Percentiles rank a stretch among this genome's conserved stretches.
Evolutionary conservation across 1,140 invertebrate genomes (phyloP).

Genomic region (Anastatus disparis): DNA sequence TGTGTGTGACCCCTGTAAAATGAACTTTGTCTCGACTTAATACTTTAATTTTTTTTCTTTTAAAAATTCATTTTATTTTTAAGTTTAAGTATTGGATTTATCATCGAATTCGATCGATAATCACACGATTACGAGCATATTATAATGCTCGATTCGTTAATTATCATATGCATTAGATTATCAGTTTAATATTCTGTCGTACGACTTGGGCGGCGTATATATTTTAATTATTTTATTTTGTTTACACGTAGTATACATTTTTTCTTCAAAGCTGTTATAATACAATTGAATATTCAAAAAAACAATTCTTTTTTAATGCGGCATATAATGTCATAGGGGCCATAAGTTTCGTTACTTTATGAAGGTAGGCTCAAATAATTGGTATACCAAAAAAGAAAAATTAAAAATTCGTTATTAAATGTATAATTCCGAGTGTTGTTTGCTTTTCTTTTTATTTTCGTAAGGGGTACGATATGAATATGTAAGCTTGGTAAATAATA

Average conservation of each 20-base stretch:
- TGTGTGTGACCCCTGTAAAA: constrained; percentile 47
- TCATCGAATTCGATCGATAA: too few species aligned
- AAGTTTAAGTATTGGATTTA: too few species aligned
- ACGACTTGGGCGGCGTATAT: not conserved
- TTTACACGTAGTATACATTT: not conserved
- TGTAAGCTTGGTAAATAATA: constrained; percentile 4
- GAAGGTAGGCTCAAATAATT: constrained; percentile 18
- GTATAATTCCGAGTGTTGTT: too few species aligned
- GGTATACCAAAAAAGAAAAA: constrained; percentile 6
- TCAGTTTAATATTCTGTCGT: constrained; percentile 20
- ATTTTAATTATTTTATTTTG: too few species aligned
- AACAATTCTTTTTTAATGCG: constrained; percentile 5
- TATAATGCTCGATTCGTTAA: not conserved
- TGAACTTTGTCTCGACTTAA: constrained; percentile 46
- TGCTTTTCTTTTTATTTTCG: too few species aligned
- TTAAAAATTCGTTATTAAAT: constrained; percentile 1
- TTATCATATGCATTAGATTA: constrained; percentile 27
- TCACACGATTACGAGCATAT: constrained; percentile 51
- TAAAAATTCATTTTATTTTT: too few species aligned
- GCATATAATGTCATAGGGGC: constrained; percentile 36
- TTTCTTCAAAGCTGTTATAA: not conserved
- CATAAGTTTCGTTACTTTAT: too few species aligned
- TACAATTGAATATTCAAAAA: constrained; percentile 33
- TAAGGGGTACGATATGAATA: not conserved
- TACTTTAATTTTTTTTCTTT: too few species aligned